Percentiles rank a stretch among this genome's conserved stretches.
These are phyloP conservation scores for Hippocampus comes DNA, from an alignment of 2,113 vertebrate species.

Conservation along the genomic window DNA sequence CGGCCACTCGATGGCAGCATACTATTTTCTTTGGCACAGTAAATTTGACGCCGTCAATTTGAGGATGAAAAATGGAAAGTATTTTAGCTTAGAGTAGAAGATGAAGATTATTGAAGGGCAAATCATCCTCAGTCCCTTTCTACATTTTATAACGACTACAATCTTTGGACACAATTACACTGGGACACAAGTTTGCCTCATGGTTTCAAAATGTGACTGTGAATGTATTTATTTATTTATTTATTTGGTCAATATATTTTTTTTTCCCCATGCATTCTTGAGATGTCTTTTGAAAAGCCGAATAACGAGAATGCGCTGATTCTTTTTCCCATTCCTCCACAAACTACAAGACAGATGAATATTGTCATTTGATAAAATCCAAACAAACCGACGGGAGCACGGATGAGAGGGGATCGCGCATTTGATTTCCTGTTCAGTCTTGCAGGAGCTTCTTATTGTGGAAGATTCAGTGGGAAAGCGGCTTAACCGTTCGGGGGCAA, in stretches of 20 bases:
- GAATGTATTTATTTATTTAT: no score
- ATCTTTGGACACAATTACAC: no score
- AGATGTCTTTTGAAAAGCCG: neutral
- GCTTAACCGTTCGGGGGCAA: slow-evolving; percentile 14
- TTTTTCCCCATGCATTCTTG: neutral
- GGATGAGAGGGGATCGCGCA: neutral
- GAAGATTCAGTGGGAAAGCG: slow-evolving; percentile 19
- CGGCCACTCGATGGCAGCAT: no score
- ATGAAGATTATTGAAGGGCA: no score
- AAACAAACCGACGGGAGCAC: slow-evolving; percentile 27
- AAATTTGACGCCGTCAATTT: no score
- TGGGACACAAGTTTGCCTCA: no score
- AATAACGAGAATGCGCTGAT: neutral
- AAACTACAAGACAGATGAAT: neutral
- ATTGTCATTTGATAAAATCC: neutral
- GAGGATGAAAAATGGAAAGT: no score
- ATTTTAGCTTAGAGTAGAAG: no score
- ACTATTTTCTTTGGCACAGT: no score
- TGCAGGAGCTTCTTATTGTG: slow-evolving; percentile 21
- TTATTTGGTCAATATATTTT: neutral
- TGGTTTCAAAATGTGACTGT: no score
- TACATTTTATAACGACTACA: no score
- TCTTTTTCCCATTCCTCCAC: neutral
- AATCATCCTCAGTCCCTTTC: no score
- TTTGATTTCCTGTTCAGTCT: slow-evolving; percentile 2